These are phyloP conservation scores for Furcifer pardalis DNA, from an alignment of 2,797 vertebrate genomes.

Conservation along the genomic window DNA sequence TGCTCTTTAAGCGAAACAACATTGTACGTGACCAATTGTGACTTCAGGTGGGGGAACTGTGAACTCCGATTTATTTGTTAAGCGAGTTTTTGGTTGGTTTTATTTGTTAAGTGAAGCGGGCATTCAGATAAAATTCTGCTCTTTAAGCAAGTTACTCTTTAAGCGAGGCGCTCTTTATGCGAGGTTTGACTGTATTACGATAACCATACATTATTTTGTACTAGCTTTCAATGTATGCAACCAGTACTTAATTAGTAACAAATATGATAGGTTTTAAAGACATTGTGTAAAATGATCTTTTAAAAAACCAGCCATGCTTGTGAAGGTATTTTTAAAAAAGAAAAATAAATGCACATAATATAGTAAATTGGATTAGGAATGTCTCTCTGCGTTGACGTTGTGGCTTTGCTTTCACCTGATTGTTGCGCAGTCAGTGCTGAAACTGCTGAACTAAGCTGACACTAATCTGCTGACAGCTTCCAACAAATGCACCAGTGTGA, in stretches of 20 bases:
- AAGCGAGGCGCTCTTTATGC: too few species aligned
- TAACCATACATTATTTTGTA: too few species aligned
- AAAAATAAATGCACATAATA: neutral
- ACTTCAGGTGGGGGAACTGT: too few species aligned
- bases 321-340: neutral
- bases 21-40: too few species aligned
- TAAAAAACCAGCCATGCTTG: neutral
- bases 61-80: too few species aligned
- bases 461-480: constrained; percentile 36
- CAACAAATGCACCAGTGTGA: constrained; percentile 38
- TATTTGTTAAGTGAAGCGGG: too few species aligned
- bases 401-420: constrained; percentile 22
- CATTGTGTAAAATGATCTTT: neutral
- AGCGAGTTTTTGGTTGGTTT: too few species aligned
- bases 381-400: constrained; percentile 37
- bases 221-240: neutral
- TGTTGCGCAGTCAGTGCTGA: neutral
- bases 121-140: too few species aligned
- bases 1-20: too few species aligned
- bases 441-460: constrained; percentile 12
- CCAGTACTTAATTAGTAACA: too few species aligned
- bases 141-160: too few species aligned
- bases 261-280: neutral
- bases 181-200: too few species aligned
- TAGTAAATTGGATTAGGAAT: neutral